These are phyloP conservation scores for Ruditapes philippinarum DNA, from an alignment of 1,140 invertebrate genomes.

Conservation along the genomic window DNA sequence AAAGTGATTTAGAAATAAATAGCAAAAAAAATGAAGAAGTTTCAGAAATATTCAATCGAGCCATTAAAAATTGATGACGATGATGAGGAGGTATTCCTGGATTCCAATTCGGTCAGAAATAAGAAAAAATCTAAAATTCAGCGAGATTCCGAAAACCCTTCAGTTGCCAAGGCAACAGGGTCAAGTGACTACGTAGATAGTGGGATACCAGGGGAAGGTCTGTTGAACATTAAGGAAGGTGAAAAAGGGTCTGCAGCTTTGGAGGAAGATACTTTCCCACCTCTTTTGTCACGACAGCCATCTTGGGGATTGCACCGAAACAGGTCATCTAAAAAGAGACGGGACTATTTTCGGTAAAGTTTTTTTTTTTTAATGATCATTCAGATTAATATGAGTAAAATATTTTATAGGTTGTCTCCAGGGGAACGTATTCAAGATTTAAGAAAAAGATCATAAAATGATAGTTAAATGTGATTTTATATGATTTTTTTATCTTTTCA, in stretches of 20 bases:
- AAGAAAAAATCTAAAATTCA: not conserved
- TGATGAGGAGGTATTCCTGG: constrained; percentile 55
- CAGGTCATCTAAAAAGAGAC: constrained; percentile 12
- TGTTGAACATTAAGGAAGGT: not conserved
- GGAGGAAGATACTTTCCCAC: not conserved
- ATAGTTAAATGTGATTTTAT: too few species aligned
- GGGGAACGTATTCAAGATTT: too few species aligned
- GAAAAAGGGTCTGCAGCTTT: not conserved
- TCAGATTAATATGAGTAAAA: too few species aligned
- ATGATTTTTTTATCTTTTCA: too few species aligned
- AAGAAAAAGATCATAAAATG: too few species aligned
- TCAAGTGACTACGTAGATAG: not conserved
- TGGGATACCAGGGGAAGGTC: not conserved
- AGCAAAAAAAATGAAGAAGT: constrained; percentile 27
- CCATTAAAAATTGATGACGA: constrained; percentile 50
- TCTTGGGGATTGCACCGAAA: constrained; percentile 24
- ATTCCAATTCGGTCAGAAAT: constrained; percentile 35
- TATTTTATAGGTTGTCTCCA: too few species aligned
- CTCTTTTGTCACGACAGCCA: constrained; percentile 19
- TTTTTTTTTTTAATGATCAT: too few species aligned
- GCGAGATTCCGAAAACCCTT: not conserved
- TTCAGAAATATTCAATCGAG: not conserved
- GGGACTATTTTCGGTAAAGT: not conserved
- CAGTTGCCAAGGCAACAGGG: not conserved
- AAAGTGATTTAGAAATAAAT: not conserved